Evolutionary conservation across 2,888 invertebrate genomes (phyloP).

Genomic region (Julus scanicus): DNA sequence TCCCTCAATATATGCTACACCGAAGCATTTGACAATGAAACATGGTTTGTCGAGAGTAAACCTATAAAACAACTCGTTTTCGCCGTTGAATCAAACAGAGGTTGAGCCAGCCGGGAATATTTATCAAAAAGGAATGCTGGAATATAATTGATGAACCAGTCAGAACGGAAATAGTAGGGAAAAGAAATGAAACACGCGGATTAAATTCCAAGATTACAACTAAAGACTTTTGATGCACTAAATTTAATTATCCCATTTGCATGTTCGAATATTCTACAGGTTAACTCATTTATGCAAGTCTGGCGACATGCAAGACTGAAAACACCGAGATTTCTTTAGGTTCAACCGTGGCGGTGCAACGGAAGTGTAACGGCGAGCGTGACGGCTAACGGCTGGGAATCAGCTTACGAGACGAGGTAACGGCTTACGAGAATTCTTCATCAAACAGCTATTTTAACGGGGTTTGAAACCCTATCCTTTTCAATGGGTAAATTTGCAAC

Average conservation of each 20-base stretch:
- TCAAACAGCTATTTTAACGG: too few relatives aligned
- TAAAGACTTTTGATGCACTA: neutral
- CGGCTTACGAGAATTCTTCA: too few relatives aligned
- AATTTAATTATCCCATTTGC: neutral
- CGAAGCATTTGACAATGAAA: slow-evolving; percentile 21
- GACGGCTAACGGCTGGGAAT: too few relatives aligned
- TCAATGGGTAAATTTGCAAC: too few relatives aligned
- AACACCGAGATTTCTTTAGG: too few relatives aligned
- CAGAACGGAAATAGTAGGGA: neutral
- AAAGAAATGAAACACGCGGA: slow-evolving; percentile 6
- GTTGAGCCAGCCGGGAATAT: slow-evolving; percentile 21
- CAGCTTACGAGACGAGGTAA: too few relatives aligned
- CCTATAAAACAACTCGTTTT: slow-evolving; percentile 39
- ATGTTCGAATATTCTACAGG: too few relatives aligned
- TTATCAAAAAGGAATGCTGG: slow-evolving; percentile 37
- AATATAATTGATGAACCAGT: slow-evolving; percentile 12
- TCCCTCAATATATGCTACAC: slow-evolving; percentile 14
- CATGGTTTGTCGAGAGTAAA: slow-evolving; percentile 39
- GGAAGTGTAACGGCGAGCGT: too few relatives aligned
- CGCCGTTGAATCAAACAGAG: neutral
- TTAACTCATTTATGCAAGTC: neutral
- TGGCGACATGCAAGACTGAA: too few relatives aligned
- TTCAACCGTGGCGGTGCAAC: too few relatives aligned
- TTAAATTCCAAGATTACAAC: slow-evolving; percentile 36
- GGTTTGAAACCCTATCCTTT: too few relatives aligned